phyloP scores from a whole-genome alignment of 2,888 invertebrate genomes.

The Synanthedon tipuliformis region DNA sequence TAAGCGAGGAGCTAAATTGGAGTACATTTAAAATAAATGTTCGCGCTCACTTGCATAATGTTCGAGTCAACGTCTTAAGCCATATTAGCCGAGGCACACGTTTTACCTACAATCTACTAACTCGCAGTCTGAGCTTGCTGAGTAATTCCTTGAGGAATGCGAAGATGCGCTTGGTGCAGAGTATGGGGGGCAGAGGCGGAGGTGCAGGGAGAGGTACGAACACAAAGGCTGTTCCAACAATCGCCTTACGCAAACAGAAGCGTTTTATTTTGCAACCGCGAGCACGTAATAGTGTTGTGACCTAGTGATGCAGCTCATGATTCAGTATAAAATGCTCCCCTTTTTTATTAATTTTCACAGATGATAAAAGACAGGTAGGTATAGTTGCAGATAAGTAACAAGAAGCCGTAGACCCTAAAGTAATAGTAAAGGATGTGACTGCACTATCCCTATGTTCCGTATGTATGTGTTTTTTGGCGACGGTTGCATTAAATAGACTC shows the following conservation, averaged over 20 bases:
- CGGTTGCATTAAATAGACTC: too few relatives aligned
- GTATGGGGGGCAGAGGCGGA: slow-evolving; percentile 9
- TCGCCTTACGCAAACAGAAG: slow-evolving; percentile 24
- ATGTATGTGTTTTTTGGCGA: too few relatives aligned
- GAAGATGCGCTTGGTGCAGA: neutral
- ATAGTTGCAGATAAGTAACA: too few relatives aligned
- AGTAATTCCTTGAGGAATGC: slow-evolving; percentile 23
- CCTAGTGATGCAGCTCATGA: too few relatives aligned
- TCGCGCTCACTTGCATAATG: neutral
- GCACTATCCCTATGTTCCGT: too few relatives aligned
- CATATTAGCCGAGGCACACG: neutral
- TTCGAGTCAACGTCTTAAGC: neutral
- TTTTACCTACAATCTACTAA: neutral
- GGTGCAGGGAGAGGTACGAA: slow-evolving; percentile 2
- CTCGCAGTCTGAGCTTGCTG: slow-evolving; percentile 4
- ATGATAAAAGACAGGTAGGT: too few relatives aligned
- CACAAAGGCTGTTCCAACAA: slow-evolving; percentile 21
- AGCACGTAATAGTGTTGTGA: neutral
- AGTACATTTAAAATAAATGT: neutral
- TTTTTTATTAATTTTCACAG: too few relatives aligned
- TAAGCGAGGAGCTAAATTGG: too few relatives aligned
- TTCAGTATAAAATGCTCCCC: too few relatives aligned
- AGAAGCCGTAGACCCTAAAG: too few relatives aligned
- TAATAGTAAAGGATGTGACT: too few relatives aligned
- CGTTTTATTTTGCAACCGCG: slow-evolving; percentile 13